Percentiles rank a stretch among this genome's conserved stretches.
Conservation (phyloP, 1,140 invertebrate species). For the Prorops nasuta region DNA sequence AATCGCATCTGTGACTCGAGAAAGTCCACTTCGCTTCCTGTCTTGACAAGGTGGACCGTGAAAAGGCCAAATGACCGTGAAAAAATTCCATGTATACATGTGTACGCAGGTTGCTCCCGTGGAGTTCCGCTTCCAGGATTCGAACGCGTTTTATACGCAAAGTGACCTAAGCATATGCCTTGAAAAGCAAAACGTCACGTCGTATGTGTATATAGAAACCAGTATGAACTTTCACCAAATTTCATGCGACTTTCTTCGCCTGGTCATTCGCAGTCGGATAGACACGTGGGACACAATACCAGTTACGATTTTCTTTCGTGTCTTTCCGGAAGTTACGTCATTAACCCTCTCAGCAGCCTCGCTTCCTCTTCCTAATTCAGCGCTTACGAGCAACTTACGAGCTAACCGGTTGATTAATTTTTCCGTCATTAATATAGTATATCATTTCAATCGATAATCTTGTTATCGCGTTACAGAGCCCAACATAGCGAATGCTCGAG, state of each 20-base stretch:
- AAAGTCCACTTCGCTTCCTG: no score
- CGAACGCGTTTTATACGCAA: not conserved
- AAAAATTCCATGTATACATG: not conserved
- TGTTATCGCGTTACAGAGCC: not conserved
- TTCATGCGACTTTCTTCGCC: slow-evolving; percentile 15
- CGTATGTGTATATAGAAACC: slow-evolving; percentile 8
- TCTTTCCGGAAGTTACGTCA: not conserved
- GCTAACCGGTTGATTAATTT: no score
- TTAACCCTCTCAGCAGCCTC: not conserved
- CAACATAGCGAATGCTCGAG: no score
- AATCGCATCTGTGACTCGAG: no score
- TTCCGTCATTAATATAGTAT: no score
- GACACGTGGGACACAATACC: slow-evolving; percentile 6
- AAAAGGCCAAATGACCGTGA: no score
- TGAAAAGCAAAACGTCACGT: not conserved
- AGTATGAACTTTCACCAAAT: slow-evolving; percentile 18
- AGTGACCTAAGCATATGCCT: not conserved
- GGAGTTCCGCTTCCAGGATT: not conserved
- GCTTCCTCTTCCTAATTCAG: not conserved
- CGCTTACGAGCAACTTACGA: no score
- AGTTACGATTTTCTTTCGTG: slow-evolving; percentile 18
- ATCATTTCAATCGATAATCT: not conserved
- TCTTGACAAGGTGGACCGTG: no score
- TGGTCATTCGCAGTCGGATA: slow-evolving; percentile 4
- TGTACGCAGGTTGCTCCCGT: not conserved